A percentile compares a stretch with the other conserved stretches of the same genome.
These are phyloP conservation scores for Bombus breviceps DNA, from an alignment of 1,140 invertebrate species.

Conservation along the genomic window DNA sequence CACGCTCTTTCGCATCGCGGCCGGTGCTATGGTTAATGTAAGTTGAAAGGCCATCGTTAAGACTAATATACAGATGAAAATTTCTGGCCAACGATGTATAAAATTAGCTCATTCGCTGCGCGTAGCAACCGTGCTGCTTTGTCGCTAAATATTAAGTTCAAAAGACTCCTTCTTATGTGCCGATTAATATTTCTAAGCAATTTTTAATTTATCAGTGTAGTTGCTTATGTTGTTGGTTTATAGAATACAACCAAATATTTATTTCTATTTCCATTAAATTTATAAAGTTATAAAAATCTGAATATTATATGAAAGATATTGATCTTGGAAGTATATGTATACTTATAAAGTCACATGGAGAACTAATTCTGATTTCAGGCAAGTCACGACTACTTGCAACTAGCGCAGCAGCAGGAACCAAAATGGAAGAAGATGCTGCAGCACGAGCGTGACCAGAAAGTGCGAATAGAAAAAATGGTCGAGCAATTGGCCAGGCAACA, in stretches of 20 bases:
- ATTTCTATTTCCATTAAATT: neutral
- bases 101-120: neutral
- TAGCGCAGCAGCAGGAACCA: conserved; percentile 93
- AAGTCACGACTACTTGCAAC: conserved; percentile 94
- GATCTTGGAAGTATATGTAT: neutral
- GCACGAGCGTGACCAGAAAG: conserved; percentile 96
- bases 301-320: neutral
- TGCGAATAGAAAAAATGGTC: conserved; percentile 97
- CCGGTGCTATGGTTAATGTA: conserved; percentile 98
- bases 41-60: conserved; percentile 78
- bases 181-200: neutral
- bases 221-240: too few species aligned
- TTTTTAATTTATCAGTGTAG: neutral
- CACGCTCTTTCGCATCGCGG: conserved; percentile 96
- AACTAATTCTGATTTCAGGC: conserved; percentile 84
- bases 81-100: neutral
- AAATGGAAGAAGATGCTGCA: conserved; percentile 96
- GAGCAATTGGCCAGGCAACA: conserved; percentile 98
- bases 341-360: neutral
- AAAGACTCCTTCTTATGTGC: neutral
- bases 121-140: neutral
- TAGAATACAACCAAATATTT: neutral
- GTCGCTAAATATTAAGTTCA: neutral
- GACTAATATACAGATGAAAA: conserved; percentile 9
- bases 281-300: neutral